A percentile compares a stretch with the other conserved stretches of the same genome.
Evolutionary conservation across 2,113 vertebrate genomes (phyloP).

Genomic region (Chrysemys picta): DNA sequence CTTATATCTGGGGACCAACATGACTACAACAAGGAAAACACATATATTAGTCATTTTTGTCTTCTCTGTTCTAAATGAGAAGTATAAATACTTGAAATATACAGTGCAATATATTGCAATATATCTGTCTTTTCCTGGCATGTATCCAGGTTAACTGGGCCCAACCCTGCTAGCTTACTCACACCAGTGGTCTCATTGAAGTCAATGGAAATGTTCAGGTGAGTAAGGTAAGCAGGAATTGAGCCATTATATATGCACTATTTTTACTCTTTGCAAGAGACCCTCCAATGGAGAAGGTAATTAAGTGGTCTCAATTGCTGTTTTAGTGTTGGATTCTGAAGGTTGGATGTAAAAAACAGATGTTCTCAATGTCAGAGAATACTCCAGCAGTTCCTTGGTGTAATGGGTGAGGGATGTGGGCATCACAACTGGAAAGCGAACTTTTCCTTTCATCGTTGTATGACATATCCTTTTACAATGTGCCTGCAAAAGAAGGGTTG

Average conservation of each 20-base stretch:
- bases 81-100: neutral
- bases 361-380: rapidly evolving
- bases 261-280: neutral
- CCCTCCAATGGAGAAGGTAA: neutral
- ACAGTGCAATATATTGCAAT: neutral
- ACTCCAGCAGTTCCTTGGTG: rapidly evolving
- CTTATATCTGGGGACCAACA: neutral
- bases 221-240: neutral
- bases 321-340: neutral
- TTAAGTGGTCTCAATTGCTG: rapidly evolving
- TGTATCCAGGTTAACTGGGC: neutral
- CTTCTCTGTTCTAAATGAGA: neutral
- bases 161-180: neutral
- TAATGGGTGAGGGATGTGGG: rapidly evolving
- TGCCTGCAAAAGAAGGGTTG: neutral
- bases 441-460: neutral
- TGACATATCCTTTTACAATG: neutral
- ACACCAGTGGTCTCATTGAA: neutral
- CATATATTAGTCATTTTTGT: neutral
- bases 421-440: neutral
- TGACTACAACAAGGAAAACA: neutral
- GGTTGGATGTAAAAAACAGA: neutral
- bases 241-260: neutral
- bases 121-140: neutral
- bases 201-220: neutral